Conservation (phyloP, 1,140 invertebrate species). For the Solen grandis region DNA sequence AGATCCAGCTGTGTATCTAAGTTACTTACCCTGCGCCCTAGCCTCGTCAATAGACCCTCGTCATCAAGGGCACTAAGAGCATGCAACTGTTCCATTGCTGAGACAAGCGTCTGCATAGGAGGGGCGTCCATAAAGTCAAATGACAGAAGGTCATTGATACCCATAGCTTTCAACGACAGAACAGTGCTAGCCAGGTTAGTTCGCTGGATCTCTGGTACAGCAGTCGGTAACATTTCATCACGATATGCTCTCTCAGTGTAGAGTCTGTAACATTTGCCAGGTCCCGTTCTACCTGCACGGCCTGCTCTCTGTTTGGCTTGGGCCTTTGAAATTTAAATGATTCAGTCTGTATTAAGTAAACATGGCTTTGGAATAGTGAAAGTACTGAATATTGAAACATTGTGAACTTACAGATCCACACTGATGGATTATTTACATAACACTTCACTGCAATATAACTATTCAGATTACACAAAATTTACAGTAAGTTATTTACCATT, state of each 20-base stretch:
- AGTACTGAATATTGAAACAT: neutral
- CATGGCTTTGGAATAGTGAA: neutral
- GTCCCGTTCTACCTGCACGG: constrained; percentile 96
- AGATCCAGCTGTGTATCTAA: no score
- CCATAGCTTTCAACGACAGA: constrained; percentile 99
- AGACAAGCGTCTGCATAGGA: constrained; percentile 94
- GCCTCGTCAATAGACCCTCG: constrained; percentile 95
- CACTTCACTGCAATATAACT: neutral
- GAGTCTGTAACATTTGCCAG: constrained; percentile 98
- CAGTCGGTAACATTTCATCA: constrained; percentile 99
- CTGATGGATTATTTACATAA: no score
- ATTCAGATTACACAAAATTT: no score
- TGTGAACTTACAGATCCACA: no score
- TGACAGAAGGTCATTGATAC: constrained; percentile 99
- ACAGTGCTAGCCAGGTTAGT: constrained; percentile 98
- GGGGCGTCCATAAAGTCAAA: constrained; percentile 99
- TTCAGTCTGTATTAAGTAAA: no score
- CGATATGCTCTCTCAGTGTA: constrained; percentile 99
- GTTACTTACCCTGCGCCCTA: constrained; percentile 91
- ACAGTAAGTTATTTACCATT: no score
- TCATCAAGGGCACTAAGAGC: constrained; percentile 98
- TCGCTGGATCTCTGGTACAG: constrained; percentile 99
- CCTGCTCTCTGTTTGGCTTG: constrained; percentile 99
- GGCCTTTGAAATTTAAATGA: constrained; percentile 85
- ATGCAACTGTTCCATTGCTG: constrained; percentile 98